phyloP scores from a whole-genome alignment of 2,113 vertebrate species.

The Myocastor coypus region DNA sequence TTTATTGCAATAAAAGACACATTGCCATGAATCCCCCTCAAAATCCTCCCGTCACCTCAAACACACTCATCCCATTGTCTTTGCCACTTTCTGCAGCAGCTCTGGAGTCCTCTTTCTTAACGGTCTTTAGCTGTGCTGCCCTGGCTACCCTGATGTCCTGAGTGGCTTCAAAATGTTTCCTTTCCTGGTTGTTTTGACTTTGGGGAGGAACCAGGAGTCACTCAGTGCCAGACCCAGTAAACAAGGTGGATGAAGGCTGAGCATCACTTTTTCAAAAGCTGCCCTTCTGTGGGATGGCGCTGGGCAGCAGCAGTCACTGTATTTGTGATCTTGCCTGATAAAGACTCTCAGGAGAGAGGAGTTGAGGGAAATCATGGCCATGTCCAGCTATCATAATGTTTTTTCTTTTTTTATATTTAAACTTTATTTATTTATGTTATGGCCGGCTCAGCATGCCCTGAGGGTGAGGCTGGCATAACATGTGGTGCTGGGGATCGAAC shows the following conservation, averaged over 20 bases:
- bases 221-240: neutral
- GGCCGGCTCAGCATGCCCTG: no score
- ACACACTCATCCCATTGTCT: neutral
- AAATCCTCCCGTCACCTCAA: neutral
- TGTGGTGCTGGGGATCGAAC: no score
- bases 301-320: neutral
- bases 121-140: neutral
- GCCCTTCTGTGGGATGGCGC: neutral
- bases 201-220: neutral
- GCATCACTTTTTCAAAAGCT: neutral
- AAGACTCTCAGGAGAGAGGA: neutral
- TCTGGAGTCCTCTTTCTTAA: neutral
- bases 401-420: no score
- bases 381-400: neutral
- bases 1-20: neutral
- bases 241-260: neutral
- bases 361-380: neutral
- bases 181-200: neutral
- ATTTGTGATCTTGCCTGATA: neutral
- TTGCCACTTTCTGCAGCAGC: neutral
- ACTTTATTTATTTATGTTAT: no score
- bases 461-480: no score
- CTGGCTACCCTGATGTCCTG: neutral
- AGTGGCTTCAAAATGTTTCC: neutral
- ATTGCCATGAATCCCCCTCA: neutral